Evolutionary conservation across 2,113 vertebrate genomes (phyloP), one percentile per base, ranked within the genome.

Genomic region (Empidonax traillii): DNA sequence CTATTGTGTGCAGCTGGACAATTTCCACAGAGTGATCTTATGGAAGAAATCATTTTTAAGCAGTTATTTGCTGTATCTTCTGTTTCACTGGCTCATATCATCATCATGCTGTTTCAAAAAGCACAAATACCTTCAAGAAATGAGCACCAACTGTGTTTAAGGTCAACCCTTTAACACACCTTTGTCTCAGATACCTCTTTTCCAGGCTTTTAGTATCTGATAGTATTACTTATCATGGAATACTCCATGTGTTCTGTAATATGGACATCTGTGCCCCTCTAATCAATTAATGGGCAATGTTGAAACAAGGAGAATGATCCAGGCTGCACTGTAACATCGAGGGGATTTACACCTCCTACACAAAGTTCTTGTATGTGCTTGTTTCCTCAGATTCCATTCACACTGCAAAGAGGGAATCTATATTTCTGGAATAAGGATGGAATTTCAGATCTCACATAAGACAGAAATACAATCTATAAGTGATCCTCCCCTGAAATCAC

Each of bases 1-100:
- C 80, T 96, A 97, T 98, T 97, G 96, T 96, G 87, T 95, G 81
- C 49, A 74, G 89, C 91, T 98, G 96, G 97, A 95, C 28, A 83
- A 80, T 58, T 97, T 98, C 97, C 97, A 97, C 8, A 2, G 18
- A 69, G 85, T 51, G 79, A 97, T 96, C 97, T 98, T 95, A 96
- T 51, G 33, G 81, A 69, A 95, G 80, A 93, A 97, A 95, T 83
- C 87, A 49, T 78, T 97, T 96, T 87, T 28, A 85, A 46, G 58
- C n/a, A 92, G 75, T 79, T 97, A 88, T 94, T 95, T 96, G 52
- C 82, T 93, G 14, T 1, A 2, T 71, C 39, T 15, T 67, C 19
- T 31, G 73, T 89, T 68, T 59, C 18, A 65, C 53, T 65, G 52
- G 76, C 31, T 61, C 24, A 5, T 46, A 56, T 61, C 35, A 75